phyloP scores from a whole-genome alignment of 2,113 vertebrate species.

The Struthio camelus region DNA sequence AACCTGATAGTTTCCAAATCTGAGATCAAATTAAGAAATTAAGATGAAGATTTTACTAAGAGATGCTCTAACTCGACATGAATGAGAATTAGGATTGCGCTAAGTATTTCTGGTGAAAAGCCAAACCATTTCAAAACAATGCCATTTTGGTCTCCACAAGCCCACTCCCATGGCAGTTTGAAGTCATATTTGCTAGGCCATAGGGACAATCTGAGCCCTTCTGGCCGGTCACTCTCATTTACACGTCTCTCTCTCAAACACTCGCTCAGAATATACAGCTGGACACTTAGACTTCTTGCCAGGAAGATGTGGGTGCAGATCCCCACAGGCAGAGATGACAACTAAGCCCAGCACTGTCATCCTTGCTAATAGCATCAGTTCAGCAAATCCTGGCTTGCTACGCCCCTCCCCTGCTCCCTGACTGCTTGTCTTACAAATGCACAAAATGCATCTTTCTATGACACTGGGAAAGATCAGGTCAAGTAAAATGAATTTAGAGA shows the following conservation, averaged over 20 bases:
- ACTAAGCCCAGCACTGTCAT: no score
- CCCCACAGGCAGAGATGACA: no score
- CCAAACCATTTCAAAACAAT: accelerated
- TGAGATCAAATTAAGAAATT: conserved; percentile 44
- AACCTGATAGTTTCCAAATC: not conserved
- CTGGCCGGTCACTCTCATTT: not conserved
- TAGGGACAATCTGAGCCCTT: not conserved
- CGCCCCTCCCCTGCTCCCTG: no score
- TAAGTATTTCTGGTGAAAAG: not conserved
- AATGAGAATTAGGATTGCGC: not conserved
- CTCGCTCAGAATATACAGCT: not conserved
- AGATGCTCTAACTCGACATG: not conserved
- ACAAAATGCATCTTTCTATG: not conserved
- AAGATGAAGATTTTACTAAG: conserved; percentile 4
- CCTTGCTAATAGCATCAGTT: not conserved
- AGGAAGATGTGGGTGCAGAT: not conserved
- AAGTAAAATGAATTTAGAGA: not conserved
- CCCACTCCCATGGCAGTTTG: accelerated
- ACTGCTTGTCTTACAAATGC: not conserved
- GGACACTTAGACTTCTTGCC: not conserved
- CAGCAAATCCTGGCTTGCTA: not conserved
- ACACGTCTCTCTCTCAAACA: not conserved
- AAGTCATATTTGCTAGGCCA: accelerated
- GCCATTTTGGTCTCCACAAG: accelerated
- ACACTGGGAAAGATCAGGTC: not conserved